Conservation (phyloP, 2,113 vertebrate genomes). For the Lampris megalopsis region DNA sequence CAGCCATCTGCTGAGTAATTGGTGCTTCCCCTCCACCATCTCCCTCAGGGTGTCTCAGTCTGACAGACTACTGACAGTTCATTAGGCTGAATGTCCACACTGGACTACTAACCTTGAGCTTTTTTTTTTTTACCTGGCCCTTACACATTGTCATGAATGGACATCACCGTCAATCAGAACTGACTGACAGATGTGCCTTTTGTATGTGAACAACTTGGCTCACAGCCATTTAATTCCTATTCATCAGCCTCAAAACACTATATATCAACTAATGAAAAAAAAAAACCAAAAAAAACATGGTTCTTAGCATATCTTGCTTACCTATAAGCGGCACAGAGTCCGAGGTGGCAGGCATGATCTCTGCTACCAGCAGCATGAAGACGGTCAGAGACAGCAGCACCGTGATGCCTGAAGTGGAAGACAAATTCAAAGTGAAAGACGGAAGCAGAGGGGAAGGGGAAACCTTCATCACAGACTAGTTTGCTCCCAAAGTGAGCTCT, state of each 20-base stretch:
- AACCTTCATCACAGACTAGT: slow-evolving; percentile 11
- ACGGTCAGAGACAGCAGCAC: slow-evolving; percentile 92
- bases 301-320: slow-evolving; percentile 56
- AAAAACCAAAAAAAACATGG: not conserved
- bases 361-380: slow-evolving; percentile 93
- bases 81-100: slow-evolving; percentile 15
- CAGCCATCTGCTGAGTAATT: slow-evolving; percentile 22
- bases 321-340: slow-evolving; percentile 93
- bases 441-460: slow-evolving; percentile 4
- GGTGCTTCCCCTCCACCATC: slow-evolving; percentile 6
- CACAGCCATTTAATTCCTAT: not conserved
- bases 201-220: too few species aligned
- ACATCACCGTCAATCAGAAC: too few species aligned
- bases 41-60: slow-evolving; percentile 10
- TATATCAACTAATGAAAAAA: not conserved
- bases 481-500: slow-evolving; percentile 16
- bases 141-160: too few species aligned
- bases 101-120: not conserved
- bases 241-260: not conserved
- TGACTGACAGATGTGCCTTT: too few species aligned
- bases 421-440: slow-evolving; percentile 7
- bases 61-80: not conserved
- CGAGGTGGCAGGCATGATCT: slow-evolving; percentile 94
- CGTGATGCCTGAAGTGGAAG: slow-evolving; percentile 84
- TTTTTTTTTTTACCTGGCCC: too few species aligned